Conservation (phyloP, 2,797 vertebrate species). For the Pyrrhura leucotis region DNA sequence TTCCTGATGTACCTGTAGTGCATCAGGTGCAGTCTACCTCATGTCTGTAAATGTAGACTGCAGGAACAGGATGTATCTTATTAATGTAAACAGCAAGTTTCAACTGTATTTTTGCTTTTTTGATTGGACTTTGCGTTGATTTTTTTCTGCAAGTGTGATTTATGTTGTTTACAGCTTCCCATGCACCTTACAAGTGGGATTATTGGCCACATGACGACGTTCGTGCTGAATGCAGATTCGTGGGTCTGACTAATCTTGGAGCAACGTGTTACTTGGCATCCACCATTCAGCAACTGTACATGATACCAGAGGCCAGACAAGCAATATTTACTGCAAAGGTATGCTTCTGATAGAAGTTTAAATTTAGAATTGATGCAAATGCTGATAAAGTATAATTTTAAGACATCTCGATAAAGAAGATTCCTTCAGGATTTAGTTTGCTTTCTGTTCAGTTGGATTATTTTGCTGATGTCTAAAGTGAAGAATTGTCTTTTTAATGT, state of each 20-base stretch:
- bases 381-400: neutral
- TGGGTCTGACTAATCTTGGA: conserved; percentile 95
- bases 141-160: neutral
- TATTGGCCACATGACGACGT: conserved; percentile 99
- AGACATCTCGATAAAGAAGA: neutral
- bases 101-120: neutral
- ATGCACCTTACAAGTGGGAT: conserved; percentile 98
- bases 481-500: neutral
- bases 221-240: conserved; percentile 94
- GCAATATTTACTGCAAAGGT: conserved; percentile 98
- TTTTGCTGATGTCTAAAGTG: neutral
- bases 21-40: neutral
- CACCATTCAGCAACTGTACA: conserved; percentile 98
- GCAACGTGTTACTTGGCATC: conserved; percentile 98
- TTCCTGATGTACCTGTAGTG: neutral
- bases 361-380: neutral
- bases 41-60: neutral
- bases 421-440: neutral
- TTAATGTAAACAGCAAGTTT: neutral
- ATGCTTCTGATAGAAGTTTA: neutral
- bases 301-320: conserved; percentile 97
- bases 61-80: neutral
- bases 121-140: neutral
- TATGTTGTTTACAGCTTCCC: conserved; percentile 83
- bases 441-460: neutral